Conservation (phyloP, 2,797 vertebrate species). For the Graptemys geographica region DNA sequence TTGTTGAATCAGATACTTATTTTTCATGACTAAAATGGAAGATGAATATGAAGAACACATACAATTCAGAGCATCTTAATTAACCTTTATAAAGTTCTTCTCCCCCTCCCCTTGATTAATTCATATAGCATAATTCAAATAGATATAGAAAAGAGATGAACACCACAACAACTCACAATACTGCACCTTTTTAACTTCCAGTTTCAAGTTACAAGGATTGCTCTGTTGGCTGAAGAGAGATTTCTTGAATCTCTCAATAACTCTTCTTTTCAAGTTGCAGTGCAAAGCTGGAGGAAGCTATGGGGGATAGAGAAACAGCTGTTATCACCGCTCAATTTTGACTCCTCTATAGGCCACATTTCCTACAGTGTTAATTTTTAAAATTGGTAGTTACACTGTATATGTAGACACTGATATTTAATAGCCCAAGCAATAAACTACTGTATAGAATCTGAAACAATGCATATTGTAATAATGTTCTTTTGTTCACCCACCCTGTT, state of each 20-base stretch:
- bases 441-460: neutral
- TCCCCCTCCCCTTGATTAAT: neutral
- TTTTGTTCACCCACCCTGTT: neutral
- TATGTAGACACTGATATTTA: neutral
- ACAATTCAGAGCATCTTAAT: neutral
- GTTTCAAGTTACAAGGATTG: conserved; percentile 87
- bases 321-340: neutral
- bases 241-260: conserved; percentile 91
- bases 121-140: neutral
- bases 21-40: neutral
- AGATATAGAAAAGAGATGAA: neutral
- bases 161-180: neutral
- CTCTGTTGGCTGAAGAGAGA: conserved; percentile 90
- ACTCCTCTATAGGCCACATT: neutral
- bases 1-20: neutral
- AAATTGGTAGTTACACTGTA: neutral
- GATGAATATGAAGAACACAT: neutral
- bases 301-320: conserved; percentile 35
- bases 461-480: neutral
- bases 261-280: conserved; percentile 84
- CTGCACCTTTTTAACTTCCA: conserved; percentile 90
- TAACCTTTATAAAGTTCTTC: neutral
- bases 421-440: neutral
- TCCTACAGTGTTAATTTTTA: neutral
- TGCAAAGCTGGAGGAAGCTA: conserved; percentile 90